Evolutionary conservation across 2,797 vertebrate genomes (phyloP).

Genomic region (Catamblyrhynchus diadema): DNA sequence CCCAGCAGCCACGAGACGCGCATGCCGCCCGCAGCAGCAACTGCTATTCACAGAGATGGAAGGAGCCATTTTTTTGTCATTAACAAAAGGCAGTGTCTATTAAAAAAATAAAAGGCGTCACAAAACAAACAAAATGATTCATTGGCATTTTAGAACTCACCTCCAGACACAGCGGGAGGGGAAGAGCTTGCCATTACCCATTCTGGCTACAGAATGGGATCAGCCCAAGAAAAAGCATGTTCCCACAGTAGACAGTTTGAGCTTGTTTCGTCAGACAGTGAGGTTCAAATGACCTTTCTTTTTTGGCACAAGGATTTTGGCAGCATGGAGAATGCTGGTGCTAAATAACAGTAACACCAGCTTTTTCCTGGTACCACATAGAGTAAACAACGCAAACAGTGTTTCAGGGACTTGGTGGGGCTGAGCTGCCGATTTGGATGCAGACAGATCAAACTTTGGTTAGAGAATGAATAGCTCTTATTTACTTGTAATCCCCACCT

Average conservation of each 20-base stretch:
- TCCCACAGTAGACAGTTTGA: slow-evolving; percentile 59
- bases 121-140: slow-evolving; percentile 56
- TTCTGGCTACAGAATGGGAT: slow-evolving; percentile 38
- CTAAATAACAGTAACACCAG: slow-evolving; percentile 65
- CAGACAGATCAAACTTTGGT: background rate
- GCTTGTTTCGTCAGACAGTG: slow-evolving; percentile 35
- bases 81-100: slow-evolving; percentile 47
- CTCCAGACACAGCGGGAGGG: slow-evolving; percentile 51
- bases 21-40: background rate
- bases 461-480: background rate
- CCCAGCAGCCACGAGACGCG: background rate
- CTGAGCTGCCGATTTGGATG: background rate
- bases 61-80: slow-evolving; percentile 35
- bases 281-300: slow-evolving; percentile 50
- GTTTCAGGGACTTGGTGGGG: background rate
- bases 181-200: slow-evolving; percentile 23
- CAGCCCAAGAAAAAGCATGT: slow-evolving; percentile 1
- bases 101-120: slow-evolving; percentile 31
- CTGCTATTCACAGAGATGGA: background rate
- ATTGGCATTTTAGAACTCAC: slow-evolving; percentile 62
- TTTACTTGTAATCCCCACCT: background rate
- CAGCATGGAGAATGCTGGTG: slow-evolving; percentile 32
- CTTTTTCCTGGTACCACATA: slow-evolving; percentile 14
- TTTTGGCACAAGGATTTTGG: slow-evolving; percentile 50
- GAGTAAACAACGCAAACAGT: slow-evolving; percentile 47